These are phyloP conservation scores for Eudyptes chrysolophus DNA, from an alignment of 2,113 vertebrate species.

Conservation along the genomic window DNA sequence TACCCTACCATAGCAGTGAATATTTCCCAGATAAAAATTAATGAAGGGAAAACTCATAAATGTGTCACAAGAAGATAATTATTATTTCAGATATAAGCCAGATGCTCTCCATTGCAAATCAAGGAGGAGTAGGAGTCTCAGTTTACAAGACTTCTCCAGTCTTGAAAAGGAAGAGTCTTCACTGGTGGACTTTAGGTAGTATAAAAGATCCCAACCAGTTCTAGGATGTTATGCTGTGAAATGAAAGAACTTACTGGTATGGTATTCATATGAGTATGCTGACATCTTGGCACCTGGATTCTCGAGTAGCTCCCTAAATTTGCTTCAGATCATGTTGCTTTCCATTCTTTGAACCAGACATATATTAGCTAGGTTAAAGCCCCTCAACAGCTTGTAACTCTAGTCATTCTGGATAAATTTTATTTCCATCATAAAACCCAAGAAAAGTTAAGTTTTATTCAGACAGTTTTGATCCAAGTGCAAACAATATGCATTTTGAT, in stretches of 20 bases:
- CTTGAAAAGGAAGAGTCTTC: neutral
- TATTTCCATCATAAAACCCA: neutral
- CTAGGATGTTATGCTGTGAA: neutral
- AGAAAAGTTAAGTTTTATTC: neutral
- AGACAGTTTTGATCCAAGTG: neutral
- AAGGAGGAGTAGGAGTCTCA: slow-evolving; percentile 3
- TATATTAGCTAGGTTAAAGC: neutral
- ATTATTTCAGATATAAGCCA: slow-evolving; percentile 67
- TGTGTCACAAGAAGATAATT: slow-evolving; percentile 71
- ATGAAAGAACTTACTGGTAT: neutral
- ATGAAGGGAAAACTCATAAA: slow-evolving; percentile 74
- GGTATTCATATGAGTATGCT: neutral
- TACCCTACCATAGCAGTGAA: slow-evolving; percentile 57
- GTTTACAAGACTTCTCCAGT: neutral
- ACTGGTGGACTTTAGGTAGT: neutral
- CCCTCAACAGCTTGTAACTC: neutral
- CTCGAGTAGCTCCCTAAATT: neutral
- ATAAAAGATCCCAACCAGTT: neutral
- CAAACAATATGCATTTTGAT: neutral
- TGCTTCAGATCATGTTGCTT: neutral
- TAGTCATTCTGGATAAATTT: neutral
- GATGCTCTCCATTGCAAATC: slow-evolving; percentile 58
- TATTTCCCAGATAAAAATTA: slow-evolving; percentile 73
- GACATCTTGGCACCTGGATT: neutral
- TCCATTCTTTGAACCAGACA: neutral